A percentile compares a stretch with the other conserved stretches of the same genome.
Evolutionary conservation across 2,113 vertebrate species (phyloP).

Genomic region (Alligator sinensis): DNA sequence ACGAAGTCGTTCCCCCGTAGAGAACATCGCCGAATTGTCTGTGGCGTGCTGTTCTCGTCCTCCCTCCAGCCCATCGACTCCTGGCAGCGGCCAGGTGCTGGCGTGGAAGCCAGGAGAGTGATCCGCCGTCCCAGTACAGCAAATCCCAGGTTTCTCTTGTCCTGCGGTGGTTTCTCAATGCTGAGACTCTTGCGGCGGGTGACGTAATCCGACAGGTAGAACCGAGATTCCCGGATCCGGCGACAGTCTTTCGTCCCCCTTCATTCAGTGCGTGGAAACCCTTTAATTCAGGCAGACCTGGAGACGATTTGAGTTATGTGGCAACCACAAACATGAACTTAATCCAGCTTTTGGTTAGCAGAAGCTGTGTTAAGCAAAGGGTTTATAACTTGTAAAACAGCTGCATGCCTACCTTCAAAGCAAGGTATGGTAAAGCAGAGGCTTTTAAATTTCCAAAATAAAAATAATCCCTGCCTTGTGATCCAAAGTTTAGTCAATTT

Average conservation of each 20-base stretch:
- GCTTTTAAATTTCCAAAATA: slow-evolving; percentile 38
- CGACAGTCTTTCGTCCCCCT: slow-evolving; percentile 70
- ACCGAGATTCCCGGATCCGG: slow-evolving; percentile 56
- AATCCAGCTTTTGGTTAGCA: slow-evolving; percentile 24
- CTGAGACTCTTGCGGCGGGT: slow-evolving; percentile 42
- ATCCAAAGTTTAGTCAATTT: background rate
- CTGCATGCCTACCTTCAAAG: slow-evolving; percentile 51
- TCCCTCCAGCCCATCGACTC: background rate
- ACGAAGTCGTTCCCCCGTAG: background rate
- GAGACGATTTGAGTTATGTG: slow-evolving; percentile 67
- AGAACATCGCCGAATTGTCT: background rate
- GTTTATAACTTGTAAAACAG: slow-evolving; percentile 58
- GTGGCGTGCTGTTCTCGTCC: background rate
- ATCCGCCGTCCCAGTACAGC: background rate
- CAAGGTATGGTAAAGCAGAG: slow-evolving; percentile 52
- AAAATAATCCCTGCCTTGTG: slow-evolving; percentile 66
- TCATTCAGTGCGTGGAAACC: slow-evolving; percentile 52
- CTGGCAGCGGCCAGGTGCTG: background rate
- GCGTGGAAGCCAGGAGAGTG: background rate
- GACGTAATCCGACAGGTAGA: slow-evolving; percentile 69
- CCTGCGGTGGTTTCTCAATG: slow-evolving; percentile 48
- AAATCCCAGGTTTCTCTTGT: background rate
- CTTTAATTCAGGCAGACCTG: slow-evolving; percentile 63
- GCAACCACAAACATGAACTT: slow-evolving; percentile 49
- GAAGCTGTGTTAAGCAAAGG: background rate